Conservation (phyloP, 2,113 vertebrate genomes). For the Oxygymnocypris stewartii region DNA sequence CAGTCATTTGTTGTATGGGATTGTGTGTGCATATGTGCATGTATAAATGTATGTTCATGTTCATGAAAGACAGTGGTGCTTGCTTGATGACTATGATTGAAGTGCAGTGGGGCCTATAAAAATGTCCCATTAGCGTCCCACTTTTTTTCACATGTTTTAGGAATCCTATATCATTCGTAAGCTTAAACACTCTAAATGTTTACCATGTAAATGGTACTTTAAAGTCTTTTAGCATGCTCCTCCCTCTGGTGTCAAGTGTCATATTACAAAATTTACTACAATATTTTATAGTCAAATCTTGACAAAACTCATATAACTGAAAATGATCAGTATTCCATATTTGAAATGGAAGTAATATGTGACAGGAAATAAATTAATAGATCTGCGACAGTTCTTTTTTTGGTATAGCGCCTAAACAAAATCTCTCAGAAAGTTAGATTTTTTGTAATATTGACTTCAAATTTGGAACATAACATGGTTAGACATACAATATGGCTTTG, state of each 20-base stretch:
- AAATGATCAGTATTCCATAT: background rate
- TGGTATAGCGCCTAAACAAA: background rate
- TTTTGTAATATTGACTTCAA: background rate
- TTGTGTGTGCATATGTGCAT: slow-evolving; percentile 14
- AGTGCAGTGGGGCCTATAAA: background rate
- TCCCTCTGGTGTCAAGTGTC: background rate
- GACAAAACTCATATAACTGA: too few relatives aligned
- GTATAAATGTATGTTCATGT: slow-evolving; percentile 16
- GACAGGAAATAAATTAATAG: background rate
- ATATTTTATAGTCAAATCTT: background rate
- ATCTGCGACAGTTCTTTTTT: background rate
- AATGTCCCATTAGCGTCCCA: too few relatives aligned
- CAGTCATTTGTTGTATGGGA: background rate
- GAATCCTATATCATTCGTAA: background rate
- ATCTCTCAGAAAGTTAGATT: too few relatives aligned
- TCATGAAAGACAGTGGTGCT: background rate
- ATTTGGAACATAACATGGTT: background rate
- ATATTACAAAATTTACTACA: background rate
- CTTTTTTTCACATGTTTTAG: too few relatives aligned
- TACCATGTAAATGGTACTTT: background rate
- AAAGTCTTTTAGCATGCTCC: background rate
- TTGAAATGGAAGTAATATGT: too few relatives aligned
- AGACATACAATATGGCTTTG: background rate
- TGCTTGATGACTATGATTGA: background rate
- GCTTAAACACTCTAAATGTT: background rate